These are phyloP conservation scores for Acanthococcus lagerstroemiae DNA, from an alignment of 2,888 invertebrate species.

Conservation along the genomic window DNA sequence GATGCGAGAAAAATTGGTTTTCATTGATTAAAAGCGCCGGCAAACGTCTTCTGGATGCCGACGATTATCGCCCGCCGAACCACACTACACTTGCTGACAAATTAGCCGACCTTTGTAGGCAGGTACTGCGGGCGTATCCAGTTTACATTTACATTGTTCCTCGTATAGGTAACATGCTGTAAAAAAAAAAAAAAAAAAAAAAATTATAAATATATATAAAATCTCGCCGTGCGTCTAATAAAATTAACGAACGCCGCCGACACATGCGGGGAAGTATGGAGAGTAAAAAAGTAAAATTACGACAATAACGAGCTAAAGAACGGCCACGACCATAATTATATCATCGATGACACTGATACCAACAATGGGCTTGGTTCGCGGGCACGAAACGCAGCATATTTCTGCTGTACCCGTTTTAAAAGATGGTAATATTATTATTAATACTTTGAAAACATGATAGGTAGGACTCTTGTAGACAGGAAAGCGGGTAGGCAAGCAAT, in stretches of 20 bases:
- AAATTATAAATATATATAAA: not conserved
- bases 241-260: not conserved
- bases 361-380: constrained; percentile 3
- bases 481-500: constrained; percentile 24
- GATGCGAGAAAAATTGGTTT: too few species aligned
- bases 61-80: not conserved
- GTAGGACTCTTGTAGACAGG: not conserved
- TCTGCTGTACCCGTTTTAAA: not conserved
- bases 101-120: not conserved
- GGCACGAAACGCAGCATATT: not conserved
- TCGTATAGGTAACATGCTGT: not conserved
- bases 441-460: not conserved
- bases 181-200: not conserved
- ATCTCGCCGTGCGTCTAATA: not conserved
- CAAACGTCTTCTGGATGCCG: too few species aligned
- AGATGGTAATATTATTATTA: constrained; percentile 9
- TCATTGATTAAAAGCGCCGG: too few species aligned
- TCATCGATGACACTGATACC: constrained; percentile 4
- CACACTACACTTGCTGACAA: not conserved
- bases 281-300: not conserved
- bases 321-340: not conserved
- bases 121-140: not conserved
- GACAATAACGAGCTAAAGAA: constrained; percentile 8
- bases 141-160: not conserved
- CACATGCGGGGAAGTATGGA: too few species aligned